A percentile compares a stretch with the other conserved stretches of the same genome.
Conservation (phyloP, 2,113 vertebrate species). For the Actenoides lindsayi region DNA sequence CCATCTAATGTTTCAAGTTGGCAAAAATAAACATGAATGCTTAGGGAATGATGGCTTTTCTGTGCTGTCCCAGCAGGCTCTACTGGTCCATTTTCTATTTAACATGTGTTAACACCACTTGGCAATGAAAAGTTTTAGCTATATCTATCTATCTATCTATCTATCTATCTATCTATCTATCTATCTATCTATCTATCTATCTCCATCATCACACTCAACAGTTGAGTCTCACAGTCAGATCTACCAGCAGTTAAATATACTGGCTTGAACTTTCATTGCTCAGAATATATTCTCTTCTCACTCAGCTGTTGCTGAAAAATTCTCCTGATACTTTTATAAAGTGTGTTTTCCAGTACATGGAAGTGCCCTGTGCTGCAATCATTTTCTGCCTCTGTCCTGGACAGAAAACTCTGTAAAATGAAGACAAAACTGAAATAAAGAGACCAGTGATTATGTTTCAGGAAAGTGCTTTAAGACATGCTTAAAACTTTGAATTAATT, state of each 20-base stretch:
- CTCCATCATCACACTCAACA: background rate
- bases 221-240: background rate
- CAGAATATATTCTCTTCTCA: background rate
- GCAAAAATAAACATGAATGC: background rate
- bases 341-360: background rate
- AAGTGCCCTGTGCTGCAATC: background rate
- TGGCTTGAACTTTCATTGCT: background rate
- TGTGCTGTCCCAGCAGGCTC: background rate
- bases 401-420: background rate
- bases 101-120: background rate
- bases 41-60: background rate
- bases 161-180: background rate
- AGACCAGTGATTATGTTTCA: background rate
- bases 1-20: background rate
- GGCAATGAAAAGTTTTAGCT: background rate
- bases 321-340: background rate
- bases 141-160: too few species aligned
- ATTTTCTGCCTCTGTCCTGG: background rate
- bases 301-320: conserved; percentile 19
- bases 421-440: background rate
- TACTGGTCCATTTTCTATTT: background rate
- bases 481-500: background rate
- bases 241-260: background rate
- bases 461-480: background rate
- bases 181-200: background rate